These are phyloP conservation scores for Gobio gobio DNA, from an alignment of 2,113 vertebrate species.

Conservation along the genomic window DNA sequence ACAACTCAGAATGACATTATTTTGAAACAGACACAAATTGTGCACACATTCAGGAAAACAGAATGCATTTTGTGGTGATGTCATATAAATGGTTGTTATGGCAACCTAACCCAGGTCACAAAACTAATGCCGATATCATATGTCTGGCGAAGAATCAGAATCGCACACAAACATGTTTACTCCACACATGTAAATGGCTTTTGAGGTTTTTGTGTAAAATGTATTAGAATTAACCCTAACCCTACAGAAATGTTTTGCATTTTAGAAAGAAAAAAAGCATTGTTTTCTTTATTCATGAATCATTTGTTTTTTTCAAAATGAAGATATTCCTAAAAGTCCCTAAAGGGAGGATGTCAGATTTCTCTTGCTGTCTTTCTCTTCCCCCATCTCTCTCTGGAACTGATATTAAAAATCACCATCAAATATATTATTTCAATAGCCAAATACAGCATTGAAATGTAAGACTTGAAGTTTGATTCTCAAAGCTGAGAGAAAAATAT, in stretches of 20 bases:
- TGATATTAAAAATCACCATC: not conserved
- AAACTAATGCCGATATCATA: slow-evolving; percentile 28
- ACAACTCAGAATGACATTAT: not conserved
- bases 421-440: not conserved
- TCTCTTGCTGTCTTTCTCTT: too few relatives aligned
- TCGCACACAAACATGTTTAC: slow-evolving; percentile 19
- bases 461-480: not conserved
- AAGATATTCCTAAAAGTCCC: not conserved
- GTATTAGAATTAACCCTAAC: not conserved
- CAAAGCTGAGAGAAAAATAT: not conserved
- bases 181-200: not conserved
- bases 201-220: not conserved
- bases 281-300: not conserved
- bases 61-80: slow-evolving; percentile 21
- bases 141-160: slow-evolving; percentile 3
- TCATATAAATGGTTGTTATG: slow-evolving; percentile 44
- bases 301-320: not conserved
- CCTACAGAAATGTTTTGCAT: not conserved
- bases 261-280: not conserved
- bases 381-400: not conserved
- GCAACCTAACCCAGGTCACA: slow-evolving; percentile 37
- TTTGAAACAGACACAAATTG: not conserved
- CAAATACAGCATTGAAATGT: not conserved
- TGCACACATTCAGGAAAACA: slow-evolving; percentile 10
- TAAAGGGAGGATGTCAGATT: too few relatives aligned